Evolutionary conservation across 2,888 invertebrate genomes (phyloP), one percentile per base, ranked within the genome.

Genomic region (Drosophila ezoana): DNA sequence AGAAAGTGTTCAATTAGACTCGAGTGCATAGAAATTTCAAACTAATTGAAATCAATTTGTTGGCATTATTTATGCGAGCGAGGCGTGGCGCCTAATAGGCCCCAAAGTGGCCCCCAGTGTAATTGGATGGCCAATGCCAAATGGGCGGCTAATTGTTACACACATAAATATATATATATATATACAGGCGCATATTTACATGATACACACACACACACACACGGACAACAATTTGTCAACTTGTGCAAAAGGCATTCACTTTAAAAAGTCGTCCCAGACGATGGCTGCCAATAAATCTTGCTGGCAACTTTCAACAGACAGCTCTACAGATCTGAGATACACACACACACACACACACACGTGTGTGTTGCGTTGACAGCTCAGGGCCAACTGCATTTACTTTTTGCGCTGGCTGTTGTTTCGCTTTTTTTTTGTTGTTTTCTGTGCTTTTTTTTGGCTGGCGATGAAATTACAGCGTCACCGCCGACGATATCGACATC

Each of bases 351-450:
- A 18, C 35, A 51, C 16, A 66, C 56, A 66, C 28, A 52, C 41
- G 33, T 10, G 13, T 37, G 18, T 32, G 40, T 54, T 68, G 62
- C 63, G 83, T 67, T 84, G 83, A 87, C 83, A 87, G 85, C 82
- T 84, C 83, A 84, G 87, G 83, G 83, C 85, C 83, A 87, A 84
- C 83, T 84, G 87, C 83, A 84, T 84, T 84, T 87, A 84, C 87
- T 87, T 84, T 82, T 80, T 65, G 60, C 51, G 44, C 49, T 63
- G 54, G 33, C 54, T 65, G 54, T 63, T 63, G 13, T 41, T 40
- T 18, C 10, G 13, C 14, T 58, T 53, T 5, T 48, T 32, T 14
- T 14, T 63, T 51, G 13, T 64, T 58, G 41, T 20, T 43, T 49
- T 32, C 54, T 43, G 18, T 14, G 11, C 23, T 23, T 60, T 76